Conservation (phyloP, 1,140 invertebrate genomes). For the Drosophila kohkoa region DNA sequence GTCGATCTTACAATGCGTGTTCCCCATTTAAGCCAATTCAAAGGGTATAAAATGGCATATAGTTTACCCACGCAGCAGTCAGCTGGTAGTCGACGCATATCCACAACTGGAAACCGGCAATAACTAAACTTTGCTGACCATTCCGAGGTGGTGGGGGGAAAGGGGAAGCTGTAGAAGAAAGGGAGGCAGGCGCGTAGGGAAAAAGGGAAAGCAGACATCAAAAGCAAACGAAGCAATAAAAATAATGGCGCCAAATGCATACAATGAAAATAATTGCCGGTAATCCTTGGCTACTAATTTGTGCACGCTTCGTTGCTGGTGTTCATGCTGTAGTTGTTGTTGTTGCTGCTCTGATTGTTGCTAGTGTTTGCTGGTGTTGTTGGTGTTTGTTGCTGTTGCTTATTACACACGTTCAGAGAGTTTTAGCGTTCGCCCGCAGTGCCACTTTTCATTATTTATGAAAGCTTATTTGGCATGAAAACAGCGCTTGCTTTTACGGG, state of each 20-base stretch:
- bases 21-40: not conserved
- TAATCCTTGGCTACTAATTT: conserved; percentile 80
- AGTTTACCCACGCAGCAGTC: conserved; percentile 20
- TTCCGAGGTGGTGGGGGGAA: not conserved
- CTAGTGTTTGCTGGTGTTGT: conserved; percentile 37
- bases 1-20: not conserved
- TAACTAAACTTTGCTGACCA: conserved; percentile 20
- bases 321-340: conserved; percentile 1
- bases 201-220: conserved; percentile 13
- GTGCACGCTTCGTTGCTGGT: conserved; percentile 47
- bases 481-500: conserved; percentile 28
- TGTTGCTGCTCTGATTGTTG: conserved; percentile 6
- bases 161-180: not conserved
- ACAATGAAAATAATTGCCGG: conserved; percentile 79
- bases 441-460: conserved; percentile 76
- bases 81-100: not conserved
- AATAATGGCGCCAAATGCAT: conserved; percentile 78
- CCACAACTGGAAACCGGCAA: conserved; percentile 10
- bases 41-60: conserved; percentile 13
- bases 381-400: conserved; percentile 44
- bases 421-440: conserved; percentile 50
- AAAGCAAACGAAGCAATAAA: conserved; percentile 79
- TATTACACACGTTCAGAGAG: conserved; percentile 53
- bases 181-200: not conserved
- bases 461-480: conserved; percentile 75